Evolutionary conservation across 2,113 vertebrate genomes (phyloP), one percentile per base, ranked within the genome.

Genomic region (Ptilorrhoa leucosticta): DNA sequence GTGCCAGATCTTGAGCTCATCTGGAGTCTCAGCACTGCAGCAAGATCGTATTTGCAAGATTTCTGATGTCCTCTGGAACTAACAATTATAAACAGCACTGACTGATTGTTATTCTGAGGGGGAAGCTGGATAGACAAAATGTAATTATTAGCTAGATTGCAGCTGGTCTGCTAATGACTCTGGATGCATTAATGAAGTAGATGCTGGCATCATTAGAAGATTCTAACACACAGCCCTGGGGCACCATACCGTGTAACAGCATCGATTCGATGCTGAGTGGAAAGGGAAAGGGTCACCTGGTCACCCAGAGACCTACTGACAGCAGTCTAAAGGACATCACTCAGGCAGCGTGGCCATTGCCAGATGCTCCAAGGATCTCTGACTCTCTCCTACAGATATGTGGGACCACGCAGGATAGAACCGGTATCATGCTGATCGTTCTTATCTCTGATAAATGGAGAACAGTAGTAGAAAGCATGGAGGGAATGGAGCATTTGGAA

Each of bases 391-490:
- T 14, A 60, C 3, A 60, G 45, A 61, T 8, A 28, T 22, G 44
- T 51, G 40, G 58, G 31, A 80, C 26, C 27, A 80, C 1, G 9
- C 35, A 75, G 26, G 15, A 39, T 0, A 65, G 28, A 93, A 54
- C 10, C 0, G 0, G 11, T 12, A 27, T 14, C 8, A 10, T 9
- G 23, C 1, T 14, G 31, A 64, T 17, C 0, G 0, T 18, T 71
- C 70, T 68, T 28, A 53, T 26, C 72, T 86, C 19, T 47, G 27
- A 53, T 83, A 57, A 79, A 47, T 4, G 5, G 15, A 88, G 37
- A 58, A 58, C 1, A 12, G 21, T 3, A 53, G 50, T 2, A 82
- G 30, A 78, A 91, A 93, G 44, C 28, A 65, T 9, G 45, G 54
- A 39, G 16, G 3, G 4, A 69, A 88, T 15, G 12, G 27, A 72